phyloP scores from a whole-genome alignment of 1,140 invertebrate species.

The Dinoponera quadriceps region DNA sequence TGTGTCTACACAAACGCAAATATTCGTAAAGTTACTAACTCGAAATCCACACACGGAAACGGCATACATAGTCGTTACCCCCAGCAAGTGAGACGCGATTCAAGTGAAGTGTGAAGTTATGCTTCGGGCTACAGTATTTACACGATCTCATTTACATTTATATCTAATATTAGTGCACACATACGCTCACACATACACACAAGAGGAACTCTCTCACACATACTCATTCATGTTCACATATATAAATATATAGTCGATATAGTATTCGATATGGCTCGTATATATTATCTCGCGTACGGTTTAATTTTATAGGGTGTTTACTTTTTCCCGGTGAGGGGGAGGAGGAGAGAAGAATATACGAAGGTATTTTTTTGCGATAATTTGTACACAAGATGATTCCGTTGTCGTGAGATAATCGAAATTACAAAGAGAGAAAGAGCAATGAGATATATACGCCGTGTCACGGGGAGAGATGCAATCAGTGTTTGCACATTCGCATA shows the following conservation, averaged over 20 bases:
- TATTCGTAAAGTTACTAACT: slow-evolving; percentile 19
- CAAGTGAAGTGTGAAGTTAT: slow-evolving; percentile 68
- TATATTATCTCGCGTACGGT: slow-evolving; percentile 3
- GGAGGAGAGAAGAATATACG: slow-evolving; percentile 12
- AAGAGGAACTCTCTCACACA: slow-evolving; percentile 1
- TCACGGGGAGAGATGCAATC: not conserved
- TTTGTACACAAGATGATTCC: slow-evolving; percentile 41
- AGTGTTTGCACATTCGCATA: not conserved
- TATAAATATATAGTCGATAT: not conserved
- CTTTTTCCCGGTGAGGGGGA: slow-evolving; percentile 15
- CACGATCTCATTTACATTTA: slow-evolving; percentile 75
- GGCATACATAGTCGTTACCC: slow-evolving; percentile 7
- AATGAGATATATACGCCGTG: not conserved
- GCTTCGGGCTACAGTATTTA: slow-evolving; percentile 75
- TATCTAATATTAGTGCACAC: slow-evolving; percentile 63
- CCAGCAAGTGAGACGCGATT: slow-evolving; percentile 10
- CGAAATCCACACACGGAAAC: slow-evolving; percentile 32
- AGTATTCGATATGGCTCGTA: slow-evolving; percentile 34
- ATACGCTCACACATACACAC: not conserved
- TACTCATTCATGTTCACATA: not conserved
- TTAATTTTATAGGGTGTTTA: slow-evolving; percentile 38
- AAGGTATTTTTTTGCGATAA: slow-evolving; percentile 35
- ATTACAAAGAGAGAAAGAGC: not conserved
- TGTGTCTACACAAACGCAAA: slow-evolving; percentile 21
- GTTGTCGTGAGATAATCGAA: slow-evolving; percentile 19